Evolutionary conservation across 2,113 vertebrate genomes (phyloP), one percentile per base, ranked within the genome.

Genomic region (Murina feae): DNA sequence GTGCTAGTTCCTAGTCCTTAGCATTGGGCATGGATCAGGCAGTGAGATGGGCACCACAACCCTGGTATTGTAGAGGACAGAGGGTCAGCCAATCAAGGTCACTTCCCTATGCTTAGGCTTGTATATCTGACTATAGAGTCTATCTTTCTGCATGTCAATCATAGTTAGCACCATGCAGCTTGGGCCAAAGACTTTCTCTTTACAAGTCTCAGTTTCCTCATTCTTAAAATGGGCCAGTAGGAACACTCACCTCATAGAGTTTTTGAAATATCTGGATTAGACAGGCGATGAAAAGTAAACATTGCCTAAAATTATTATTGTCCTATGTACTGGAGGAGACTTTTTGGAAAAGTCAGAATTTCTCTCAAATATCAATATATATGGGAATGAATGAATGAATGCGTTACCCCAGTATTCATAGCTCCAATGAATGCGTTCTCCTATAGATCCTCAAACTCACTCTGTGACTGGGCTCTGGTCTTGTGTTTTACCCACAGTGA

Each of bases 401-500:
- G 7, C 23, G 23, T 60, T 60, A 28, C 58, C 23, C 23, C 58
- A 28, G 23, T 28, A 60, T 28, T 60, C 58, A 60, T 44, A 86
- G 20, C 37, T 9, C 14, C 12, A 32, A 5, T 60, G 23, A 28
- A 60, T 60, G 58, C 10, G 4, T 60, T 60, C 28, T 78, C 44
- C 51, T 44, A 28, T 25, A 58, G 11, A 18, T 51, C 47, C 18
- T 39, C 49, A 35, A 30, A 66, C 13, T 42, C 9, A 32, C 13
- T 49, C 75, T 65, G 2, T 1, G 8, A 2, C 55, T 74, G 10
- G 37, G 28, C 21, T 83, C 68, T 68, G 35, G 39, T 47, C 66
- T 63, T 37, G 18, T 0, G 0, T 55, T 71, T 86, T 30, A 28
- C 53, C 42, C 8, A 1, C 0, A 4, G 8, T 13, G 10, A 65